Percentiles rank a stretch among this genome's conserved stretches.
Conservation (phyloP, 2,888 invertebrate genomes). For the Phaonia tiefii region DNA sequence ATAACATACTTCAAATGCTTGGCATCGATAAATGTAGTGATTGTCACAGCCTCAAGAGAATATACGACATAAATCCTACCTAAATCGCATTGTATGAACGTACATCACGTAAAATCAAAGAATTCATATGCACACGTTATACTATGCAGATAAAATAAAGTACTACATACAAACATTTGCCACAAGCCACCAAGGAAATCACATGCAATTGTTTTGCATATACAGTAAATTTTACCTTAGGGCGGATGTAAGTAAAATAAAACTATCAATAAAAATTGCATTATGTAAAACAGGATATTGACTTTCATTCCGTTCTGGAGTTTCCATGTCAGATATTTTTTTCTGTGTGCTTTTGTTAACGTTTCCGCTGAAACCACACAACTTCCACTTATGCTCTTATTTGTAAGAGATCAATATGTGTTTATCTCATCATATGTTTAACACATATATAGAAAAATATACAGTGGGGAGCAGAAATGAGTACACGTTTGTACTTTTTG, state of each 20-base stretch:
- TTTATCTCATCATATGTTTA: constrained; percentile 44
- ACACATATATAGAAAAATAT: not conserved
- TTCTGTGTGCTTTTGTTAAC: constrained; percentile 46
- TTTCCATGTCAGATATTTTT: not conserved
- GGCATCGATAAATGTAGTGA: not conserved
- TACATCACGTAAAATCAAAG: too few relatives aligned
- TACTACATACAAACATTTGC: not conserved
- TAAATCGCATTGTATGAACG: not conserved
- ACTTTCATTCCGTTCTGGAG: constrained; percentile 46
- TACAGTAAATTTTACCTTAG: constrained; percentile 50
- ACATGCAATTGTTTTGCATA: constrained; percentile 42
- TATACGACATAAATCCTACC: constrained; percentile 1
- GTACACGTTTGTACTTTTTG: too few relatives aligned
- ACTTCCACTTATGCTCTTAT: constrained; percentile 63
- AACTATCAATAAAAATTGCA: constrained; percentile 71
- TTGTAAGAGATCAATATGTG: constrained; percentile 58
- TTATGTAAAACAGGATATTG: constrained; percentile 70
- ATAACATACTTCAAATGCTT: too few relatives aligned
- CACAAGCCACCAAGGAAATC: constrained; percentile 29
- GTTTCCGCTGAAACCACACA: constrained; percentile 59
- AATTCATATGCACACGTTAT: too few relatives aligned
- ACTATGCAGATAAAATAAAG: too few relatives aligned
- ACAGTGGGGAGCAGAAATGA: too few relatives aligned
- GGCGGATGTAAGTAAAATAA: constrained; percentile 65
- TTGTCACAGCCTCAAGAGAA: not conserved